Base-by-base conservation (phyloP, 1,140 invertebrate genomes). In the Micrasema longulum region DNA sequence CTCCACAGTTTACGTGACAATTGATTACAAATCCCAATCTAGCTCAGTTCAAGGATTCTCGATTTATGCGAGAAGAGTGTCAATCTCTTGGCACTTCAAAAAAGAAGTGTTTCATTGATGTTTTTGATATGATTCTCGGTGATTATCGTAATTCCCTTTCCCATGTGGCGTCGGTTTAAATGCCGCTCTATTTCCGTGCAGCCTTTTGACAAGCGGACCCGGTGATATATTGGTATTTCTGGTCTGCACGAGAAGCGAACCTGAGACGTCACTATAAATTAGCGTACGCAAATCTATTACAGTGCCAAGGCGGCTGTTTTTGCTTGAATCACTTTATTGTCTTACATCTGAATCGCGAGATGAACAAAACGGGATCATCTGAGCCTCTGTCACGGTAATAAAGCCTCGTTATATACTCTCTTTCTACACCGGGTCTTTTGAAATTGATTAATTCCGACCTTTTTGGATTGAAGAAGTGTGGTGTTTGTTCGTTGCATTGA, bases 241-340 rank as follows among this genome's bases (percentile, higher is more conserved):
- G 55, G 31, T 41, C 55, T 35, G 55, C 55, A 60, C 55, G 36
- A 60, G 55, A 43, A 60, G 55, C 55, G 55, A 60, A 60, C 55
- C 41, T 20, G 43, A 64, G 60, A 64, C 60, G 43, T 47, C 60
- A 20, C 31, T 16, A 41, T 60, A 38, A 38, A 60, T 60, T 60
- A 60, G 55, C 55, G 55, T 47, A 16, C 22, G 60, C 60, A 64
- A 64, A 64, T 64, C 41, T 47, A 47, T 47, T 64, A 64, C 43
- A n/a, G 31, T 47, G 43, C 41, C 31, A 38, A 38, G 60, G 43
- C 23, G 60, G 47, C 41, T 45, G 20, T 64, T 64, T 23, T 64
- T 14, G 22, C 26, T 23, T 64, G 38, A 64, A 60, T 60, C 55
- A 60, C 36, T 60, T 41, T 23, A 64, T 64, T 64, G 60, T 64